A percentile compares a stretch with the other conserved stretches of the same genome.
phyloP scores from a whole-genome alignment of 1,140 invertebrate genomes.

The Lineus longissimus region DNA sequence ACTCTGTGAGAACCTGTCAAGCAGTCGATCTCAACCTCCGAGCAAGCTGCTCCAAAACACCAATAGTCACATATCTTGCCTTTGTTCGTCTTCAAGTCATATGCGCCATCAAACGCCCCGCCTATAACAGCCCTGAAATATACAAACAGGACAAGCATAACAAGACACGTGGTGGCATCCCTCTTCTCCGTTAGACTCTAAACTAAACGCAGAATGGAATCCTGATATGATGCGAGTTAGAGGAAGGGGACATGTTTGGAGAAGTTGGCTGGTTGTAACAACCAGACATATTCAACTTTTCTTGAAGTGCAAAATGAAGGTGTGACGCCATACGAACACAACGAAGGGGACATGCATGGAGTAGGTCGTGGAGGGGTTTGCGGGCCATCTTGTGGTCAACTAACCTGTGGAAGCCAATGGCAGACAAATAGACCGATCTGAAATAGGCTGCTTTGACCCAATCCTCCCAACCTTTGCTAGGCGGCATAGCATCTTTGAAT shows the following conservation, averaged over 20 bases:
- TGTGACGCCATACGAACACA: neutral
- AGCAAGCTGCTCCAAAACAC: conserved; percentile 34
- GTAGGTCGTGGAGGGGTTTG: too few relatives aligned
- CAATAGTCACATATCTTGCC: neutral
- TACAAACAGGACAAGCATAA: neutral
- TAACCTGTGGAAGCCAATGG: conserved; percentile 74
- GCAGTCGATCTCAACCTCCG: conserved; percentile 58
- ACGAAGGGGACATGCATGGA: neutral
- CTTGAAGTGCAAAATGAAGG: neutral
- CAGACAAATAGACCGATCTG: conserved; percentile 74
- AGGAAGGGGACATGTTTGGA: neutral
- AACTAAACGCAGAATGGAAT: too few relatives aligned
- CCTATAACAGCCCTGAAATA: neutral
- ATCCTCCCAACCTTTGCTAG: conserved; percentile 75
- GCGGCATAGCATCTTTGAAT: conserved; percentile 70
- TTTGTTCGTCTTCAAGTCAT: neutral
- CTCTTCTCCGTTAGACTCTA: too few relatives aligned
- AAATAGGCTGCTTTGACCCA: conserved; percentile 78
- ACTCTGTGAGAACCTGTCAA: conserved; percentile 57
- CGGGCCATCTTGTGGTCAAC: conserved; percentile 31
- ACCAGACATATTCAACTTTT: neutral
- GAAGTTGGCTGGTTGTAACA: neutral
- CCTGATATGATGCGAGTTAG: neutral
- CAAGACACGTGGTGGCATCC: neutral
- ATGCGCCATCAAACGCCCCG: neutral